phyloP scores from a whole-genome alignment of 2,113 vertebrate genomes.

The Alaudala cheleensis region DNA sequence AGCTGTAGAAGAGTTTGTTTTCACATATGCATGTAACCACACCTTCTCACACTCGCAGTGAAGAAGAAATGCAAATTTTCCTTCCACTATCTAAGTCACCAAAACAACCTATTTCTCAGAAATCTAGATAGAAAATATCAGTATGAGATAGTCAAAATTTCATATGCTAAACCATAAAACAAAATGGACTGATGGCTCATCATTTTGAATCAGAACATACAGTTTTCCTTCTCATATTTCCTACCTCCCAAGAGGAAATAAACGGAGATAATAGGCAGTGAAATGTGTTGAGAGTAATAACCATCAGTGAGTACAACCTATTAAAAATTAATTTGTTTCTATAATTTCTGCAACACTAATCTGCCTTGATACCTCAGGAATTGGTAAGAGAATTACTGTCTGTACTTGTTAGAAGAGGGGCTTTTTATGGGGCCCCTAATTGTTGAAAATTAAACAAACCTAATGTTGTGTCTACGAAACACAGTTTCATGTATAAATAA shows the following conservation, averaged over 20 bases:
- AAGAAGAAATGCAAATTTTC: background rate
- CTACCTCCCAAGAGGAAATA: constrained; percentile 9
- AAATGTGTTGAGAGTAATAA: constrained; percentile 9
- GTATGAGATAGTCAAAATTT: background rate
- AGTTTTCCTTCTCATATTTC: background rate
- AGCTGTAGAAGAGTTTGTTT: background rate
- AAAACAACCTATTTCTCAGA: background rate
- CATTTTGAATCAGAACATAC: background rate
- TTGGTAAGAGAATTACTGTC: background rate
- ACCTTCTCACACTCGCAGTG: background rate
- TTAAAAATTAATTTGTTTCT: constrained; percentile 5
- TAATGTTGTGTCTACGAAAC: background rate
- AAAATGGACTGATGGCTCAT: background rate
- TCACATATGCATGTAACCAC: background rate
- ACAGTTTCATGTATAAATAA: background rate
- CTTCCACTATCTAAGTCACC: background rate
- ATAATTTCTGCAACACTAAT: constrained; percentile 13
- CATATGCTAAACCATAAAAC: background rate
- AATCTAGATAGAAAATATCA: background rate
- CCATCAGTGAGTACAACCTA: background rate
- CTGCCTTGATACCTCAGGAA: background rate
- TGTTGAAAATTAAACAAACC: background rate
- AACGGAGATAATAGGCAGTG: background rate
- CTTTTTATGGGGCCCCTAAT: background rate
- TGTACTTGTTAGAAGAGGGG: background rate